These are phyloP conservation scores for Lasioglossum zephyrum DNA, from an alignment of 2,888 invertebrate species.

Conservation along the genomic window DNA sequence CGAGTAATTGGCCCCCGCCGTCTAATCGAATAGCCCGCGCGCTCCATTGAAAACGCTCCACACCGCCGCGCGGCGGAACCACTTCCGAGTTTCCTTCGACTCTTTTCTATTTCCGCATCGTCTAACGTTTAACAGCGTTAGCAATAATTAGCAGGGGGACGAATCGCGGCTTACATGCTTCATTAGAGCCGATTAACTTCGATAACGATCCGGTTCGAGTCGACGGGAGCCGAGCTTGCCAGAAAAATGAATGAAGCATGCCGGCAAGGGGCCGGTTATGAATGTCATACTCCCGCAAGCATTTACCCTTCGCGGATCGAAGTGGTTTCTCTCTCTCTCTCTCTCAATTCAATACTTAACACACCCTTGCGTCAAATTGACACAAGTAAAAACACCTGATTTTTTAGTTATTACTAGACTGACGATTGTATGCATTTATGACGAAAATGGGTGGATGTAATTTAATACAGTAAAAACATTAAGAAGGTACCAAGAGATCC, in stretches of 20 bases:
- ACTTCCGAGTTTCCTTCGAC: constrained; percentile 23
- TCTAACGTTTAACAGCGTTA: constrained; percentile 56
- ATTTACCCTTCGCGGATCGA: background rate
- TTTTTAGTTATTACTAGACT: no score
- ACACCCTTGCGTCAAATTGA: no score
- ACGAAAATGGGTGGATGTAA: no score
- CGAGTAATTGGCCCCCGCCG: constrained; percentile 70
- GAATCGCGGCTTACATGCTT: constrained; percentile 51
- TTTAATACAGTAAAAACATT: no score
- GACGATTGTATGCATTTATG: no score
- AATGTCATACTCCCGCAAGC: background rate
- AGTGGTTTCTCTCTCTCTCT: background rate
- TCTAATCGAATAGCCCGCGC: constrained; percentile 66
- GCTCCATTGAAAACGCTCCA: constrained; percentile 54
- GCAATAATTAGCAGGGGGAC: constrained; percentile 61
- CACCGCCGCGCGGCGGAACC: constrained; percentile 2
- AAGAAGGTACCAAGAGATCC: no score
- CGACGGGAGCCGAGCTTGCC: constrained; percentile 1
- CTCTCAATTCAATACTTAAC: background rate
- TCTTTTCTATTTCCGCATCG: constrained; percentile 28
- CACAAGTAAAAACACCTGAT: no score
- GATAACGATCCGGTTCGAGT: constrained; percentile 19
- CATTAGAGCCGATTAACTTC: constrained; percentile 56
- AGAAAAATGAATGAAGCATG: constrained; percentile 1
- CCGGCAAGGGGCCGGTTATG: background rate